Base-by-base conservation (phyloP, 2,797 vertebrate species). In the Tympanoctomys barrerae region DNA sequence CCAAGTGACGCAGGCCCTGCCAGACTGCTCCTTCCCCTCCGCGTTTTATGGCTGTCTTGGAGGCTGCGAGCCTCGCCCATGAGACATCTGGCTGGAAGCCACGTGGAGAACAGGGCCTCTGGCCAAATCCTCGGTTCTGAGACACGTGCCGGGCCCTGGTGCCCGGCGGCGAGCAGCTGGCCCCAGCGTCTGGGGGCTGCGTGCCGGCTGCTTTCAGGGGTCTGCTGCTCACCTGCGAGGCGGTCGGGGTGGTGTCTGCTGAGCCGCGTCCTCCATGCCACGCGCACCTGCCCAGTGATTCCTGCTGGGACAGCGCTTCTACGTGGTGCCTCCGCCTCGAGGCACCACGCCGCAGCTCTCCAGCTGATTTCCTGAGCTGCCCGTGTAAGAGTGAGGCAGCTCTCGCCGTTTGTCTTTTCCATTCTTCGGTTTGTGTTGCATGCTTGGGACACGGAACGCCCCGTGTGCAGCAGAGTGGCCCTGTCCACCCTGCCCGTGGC, bases 261-360 rank as follows among this genome's bases (percentile, higher is more conserved):
- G 61, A 71, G 42, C 85, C 49, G 80, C 90, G 24, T 77, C 66
- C 87, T 97, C 87, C 49, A 39, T 70, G 68, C 91, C 80, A 62
- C 87, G 92, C 68, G 77, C 61, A 71, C 95, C 80, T 82, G 52
- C 33, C 46, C 42, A 3, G 66, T 68, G 96, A 88, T 91, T 97
- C 97, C 91, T 68, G 46, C 59, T 81, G 46, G 70, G 70, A 39
- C 46, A 9, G 79, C 52, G 59, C 95, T 93, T 93, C 95, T 68
- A 42, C 66, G 21, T 33, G 21, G 70, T 73, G 86, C 92, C 10
- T 79, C 94, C 22, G 93, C 92, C 90, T 95, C 3, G 46, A 46
- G 61, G 92, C 94, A 91, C 90, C 71, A 91, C 82, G 90, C 86
- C 89, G 79, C 95, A 97, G 92, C 90, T 97, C 96, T 95, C 68